Conservation (phyloP, 2,888 invertebrate species). For the Matsumyia berberina region DNA sequence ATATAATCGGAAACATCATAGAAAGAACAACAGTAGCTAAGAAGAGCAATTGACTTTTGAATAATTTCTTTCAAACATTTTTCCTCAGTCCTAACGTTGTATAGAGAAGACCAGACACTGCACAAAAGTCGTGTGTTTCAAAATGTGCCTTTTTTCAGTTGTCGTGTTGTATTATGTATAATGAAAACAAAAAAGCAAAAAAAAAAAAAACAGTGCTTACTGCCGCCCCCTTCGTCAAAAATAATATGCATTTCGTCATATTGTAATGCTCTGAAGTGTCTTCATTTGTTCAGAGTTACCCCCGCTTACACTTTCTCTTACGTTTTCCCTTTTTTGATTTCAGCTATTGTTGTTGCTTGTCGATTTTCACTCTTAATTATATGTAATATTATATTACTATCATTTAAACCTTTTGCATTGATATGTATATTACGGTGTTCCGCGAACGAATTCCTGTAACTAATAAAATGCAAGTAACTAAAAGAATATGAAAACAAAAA, state of each 20-base stretch:
- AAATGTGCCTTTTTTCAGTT: constrained; percentile 76
- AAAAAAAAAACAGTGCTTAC: constrained; percentile 27
- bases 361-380: constrained; percentile 60
- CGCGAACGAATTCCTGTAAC: constrained; percentile 73
- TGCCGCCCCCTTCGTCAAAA: constrained; percentile 46
- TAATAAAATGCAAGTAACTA: constrained; percentile 69
- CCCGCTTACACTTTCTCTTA: neutral
- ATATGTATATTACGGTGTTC: constrained; percentile 69
- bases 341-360: constrained; percentile 76
- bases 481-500: constrained; percentile 32
- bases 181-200: constrained; percentile 27
- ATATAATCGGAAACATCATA: constrained; percentile 62
- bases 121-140: constrained; percentile 71
- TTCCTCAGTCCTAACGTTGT: constrained; percentile 46
- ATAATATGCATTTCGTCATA: constrained; percentile 12
- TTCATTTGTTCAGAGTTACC: neutral
- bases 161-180: constrained; percentile 63
- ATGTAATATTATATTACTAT: constrained; percentile 41
- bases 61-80: constrained; percentile 59
- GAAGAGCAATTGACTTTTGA: constrained; percentile 65
- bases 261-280: neutral
- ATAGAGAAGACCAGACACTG: constrained; percentile 59
- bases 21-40: constrained; percentile 74
- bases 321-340: constrained; percentile 47
- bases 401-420: constrained; percentile 54